Conservation (phyloP, 2,113 vertebrate species). For the Platycercus adscitus region DNA sequence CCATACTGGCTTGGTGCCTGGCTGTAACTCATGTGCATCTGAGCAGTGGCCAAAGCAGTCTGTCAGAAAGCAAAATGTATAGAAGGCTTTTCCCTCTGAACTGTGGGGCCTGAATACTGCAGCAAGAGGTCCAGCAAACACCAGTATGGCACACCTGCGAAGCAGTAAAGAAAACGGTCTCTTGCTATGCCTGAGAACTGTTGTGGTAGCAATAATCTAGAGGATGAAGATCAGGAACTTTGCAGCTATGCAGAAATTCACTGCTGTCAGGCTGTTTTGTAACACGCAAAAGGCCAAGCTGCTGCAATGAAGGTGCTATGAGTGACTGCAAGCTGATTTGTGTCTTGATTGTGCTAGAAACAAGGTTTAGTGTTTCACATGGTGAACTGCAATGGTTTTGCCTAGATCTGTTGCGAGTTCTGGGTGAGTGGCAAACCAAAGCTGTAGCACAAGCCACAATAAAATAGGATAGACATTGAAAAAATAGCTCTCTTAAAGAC, state of each 20-base stretch:
- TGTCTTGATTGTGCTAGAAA: not conserved
- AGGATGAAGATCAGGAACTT: not conserved
- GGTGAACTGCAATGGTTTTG: not conserved
- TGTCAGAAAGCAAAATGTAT: constrained; percentile 29
- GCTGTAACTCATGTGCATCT: not conserved
- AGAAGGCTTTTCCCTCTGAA: constrained; percentile 1
- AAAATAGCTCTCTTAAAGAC: not conserved
- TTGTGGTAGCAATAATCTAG: not conserved
- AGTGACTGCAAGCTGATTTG: not conserved
- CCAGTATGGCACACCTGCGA: not conserved
- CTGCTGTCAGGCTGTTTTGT: not conserved
- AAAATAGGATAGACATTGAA: not conserved
- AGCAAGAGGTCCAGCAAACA: not conserved
- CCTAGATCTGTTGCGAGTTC: not conserved
- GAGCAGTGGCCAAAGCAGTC: constrained; percentile 1
- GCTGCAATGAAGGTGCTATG: not conserved
- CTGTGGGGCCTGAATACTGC: not conserved
- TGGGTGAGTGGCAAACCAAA: not conserved
- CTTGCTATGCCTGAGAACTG: not conserved
- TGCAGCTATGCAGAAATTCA: not conserved
- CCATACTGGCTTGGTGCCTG: not conserved
- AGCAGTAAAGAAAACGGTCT: not conserved
- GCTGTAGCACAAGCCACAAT: not conserved
- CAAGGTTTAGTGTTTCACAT: not conserved
- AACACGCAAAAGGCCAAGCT: not conserved